A percentile compares a stretch with the other conserved stretches of the same genome.
Conservation (phyloP, 2,888 invertebrate genomes). For the Eupithecia exiguata region DNA sequence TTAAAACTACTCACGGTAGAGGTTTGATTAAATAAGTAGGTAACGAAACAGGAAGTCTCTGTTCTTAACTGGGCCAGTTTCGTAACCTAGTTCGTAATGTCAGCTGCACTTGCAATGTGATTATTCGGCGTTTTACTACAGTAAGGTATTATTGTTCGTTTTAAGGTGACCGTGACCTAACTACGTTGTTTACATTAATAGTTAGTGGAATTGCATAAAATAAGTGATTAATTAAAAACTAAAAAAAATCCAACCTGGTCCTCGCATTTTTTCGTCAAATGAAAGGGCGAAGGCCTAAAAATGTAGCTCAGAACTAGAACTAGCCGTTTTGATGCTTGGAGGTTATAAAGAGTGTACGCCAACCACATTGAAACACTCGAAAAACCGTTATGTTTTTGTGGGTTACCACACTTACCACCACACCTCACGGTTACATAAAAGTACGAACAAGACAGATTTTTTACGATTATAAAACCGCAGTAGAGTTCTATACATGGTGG, state of each 20-base stretch:
- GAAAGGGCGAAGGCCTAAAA: background rate
- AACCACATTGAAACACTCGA: background rate
- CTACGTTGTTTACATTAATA: background rate
- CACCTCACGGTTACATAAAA: no score
- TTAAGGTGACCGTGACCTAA: background rate
- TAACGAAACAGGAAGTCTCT: constrained; percentile 21
- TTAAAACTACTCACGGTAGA: background rate
- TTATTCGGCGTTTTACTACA: constrained; percentile 9
- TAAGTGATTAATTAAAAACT: background rate
- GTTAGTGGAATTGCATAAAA: background rate
- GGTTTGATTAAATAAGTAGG: constrained; percentile 15
- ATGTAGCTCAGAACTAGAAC: no score
- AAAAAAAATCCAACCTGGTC: no score
- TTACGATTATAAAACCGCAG: no score
- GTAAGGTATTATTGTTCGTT: background rate
- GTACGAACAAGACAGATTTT: no score
- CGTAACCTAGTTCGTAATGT: constrained; percentile 18
- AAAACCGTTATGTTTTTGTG: no score
- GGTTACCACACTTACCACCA: no score
- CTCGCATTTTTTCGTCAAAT: background rate
- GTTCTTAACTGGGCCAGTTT: constrained; percentile 22
- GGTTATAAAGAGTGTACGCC: background rate
- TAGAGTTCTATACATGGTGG: no score
- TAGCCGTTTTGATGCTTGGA: no score
- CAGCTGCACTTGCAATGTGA: constrained; percentile 19